Base-by-base conservation (phyloP, 2,888 invertebrate species). In the Amblyteles armatorius region DNA sequence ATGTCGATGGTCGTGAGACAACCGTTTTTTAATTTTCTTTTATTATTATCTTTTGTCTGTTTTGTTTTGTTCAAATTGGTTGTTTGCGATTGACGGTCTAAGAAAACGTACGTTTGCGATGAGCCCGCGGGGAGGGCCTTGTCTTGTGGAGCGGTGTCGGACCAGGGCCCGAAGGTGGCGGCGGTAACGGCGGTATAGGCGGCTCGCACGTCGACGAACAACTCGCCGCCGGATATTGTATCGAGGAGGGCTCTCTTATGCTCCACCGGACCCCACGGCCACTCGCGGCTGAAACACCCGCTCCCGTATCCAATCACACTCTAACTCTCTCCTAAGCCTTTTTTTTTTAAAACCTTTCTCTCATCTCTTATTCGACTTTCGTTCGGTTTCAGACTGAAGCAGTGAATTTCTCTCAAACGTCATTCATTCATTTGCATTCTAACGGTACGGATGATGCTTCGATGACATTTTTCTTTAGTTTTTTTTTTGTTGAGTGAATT, bases 241-340 rank as follows among this genome's bases (percentile, higher is more conserved):
- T 72, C 86, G 90, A 89, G 88, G 91, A 90, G 87, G 92, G 90
- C 90, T 92, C 92, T 89, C 91, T 90, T 91, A 92, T 91, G 91
- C 90, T 92, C 92, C 92, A 92, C 89, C 91, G 92, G 87, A 91
- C 91, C 87, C 91, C 85, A 85, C 85, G 92, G 87, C 91, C 90
- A 89, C 90, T 87, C 88, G 90, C 89, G 90, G 91, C 92, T 92
- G 92, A 92, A 92, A 92, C 92, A 92, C 90, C 92, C 92, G 90
- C 92, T 92, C 89, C 85, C 85, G 77, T 76, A 71, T 84, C 84
- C 73, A 82, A 85, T 85, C 79, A 85, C 82, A 82, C 85, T 79
- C 85, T 87, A 87, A 69, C 50, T 85, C 81, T 72, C 65, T 85
- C 81, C 81, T 69, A 83, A 69, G 40, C 22, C 60, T 77, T 67